Evolutionary conservation across 2,888 invertebrate genomes (phyloP).

Genomic region (Metacarcinus magister): DNA sequence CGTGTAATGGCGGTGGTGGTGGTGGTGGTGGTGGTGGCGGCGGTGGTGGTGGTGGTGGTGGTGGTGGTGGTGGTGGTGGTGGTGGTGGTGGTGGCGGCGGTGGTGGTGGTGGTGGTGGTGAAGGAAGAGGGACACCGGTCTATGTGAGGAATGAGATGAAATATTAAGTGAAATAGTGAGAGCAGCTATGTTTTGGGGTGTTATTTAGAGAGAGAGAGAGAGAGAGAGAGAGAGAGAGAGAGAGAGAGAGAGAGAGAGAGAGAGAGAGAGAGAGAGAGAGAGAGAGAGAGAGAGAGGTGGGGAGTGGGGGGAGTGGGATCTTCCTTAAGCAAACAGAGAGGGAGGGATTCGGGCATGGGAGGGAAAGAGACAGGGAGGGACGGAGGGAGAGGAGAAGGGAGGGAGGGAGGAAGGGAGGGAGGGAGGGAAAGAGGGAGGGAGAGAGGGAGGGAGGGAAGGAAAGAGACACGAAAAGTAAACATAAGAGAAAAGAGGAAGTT

Average conservation of each 20-base stretch:
- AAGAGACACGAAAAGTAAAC: neutral
- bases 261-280: too few species aligned
- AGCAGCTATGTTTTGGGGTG: too few species aligned
- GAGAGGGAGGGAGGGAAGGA: neutral
- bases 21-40: neutral
- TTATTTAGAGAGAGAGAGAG: too few species aligned
- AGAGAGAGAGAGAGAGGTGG: too few species aligned
- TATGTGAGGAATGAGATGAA: neutral
- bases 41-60: neutral
- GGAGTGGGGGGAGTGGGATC: too few species aligned
- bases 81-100: constrained; percentile 21
- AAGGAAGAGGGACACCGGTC: neutral
- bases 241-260: too few species aligned
- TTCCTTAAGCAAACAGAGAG: neutral
- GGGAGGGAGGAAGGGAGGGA: neutral
- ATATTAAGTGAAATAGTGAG: neutral
- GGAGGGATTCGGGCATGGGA: neutral
- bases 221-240: too few species aligned
- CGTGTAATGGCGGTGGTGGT: neutral
- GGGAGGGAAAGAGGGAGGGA: neutral
- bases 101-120: neutral
- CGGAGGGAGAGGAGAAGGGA: neutral
- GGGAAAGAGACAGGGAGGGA: neutral
- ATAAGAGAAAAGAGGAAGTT: neutral
- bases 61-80: neutral